Evolutionary conservation across 2,888 invertebrate genomes (phyloP).

Genomic region (Epicampocera succincta): DNA sequence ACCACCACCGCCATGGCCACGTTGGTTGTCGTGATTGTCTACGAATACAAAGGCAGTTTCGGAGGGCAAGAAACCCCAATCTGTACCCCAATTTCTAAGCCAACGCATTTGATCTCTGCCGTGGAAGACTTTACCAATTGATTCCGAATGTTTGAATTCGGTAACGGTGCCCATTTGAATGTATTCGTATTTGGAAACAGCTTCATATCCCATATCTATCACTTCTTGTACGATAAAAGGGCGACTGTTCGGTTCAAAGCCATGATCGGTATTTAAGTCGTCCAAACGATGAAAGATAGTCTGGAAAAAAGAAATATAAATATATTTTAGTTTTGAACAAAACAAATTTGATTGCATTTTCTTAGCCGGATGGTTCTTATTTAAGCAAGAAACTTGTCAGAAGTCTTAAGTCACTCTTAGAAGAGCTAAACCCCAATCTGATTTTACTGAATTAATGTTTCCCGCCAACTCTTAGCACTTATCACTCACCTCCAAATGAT

Average conservation of each 20-base stretch:
- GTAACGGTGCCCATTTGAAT: constrained; percentile 85
- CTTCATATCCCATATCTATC: constrained; percentile 85
- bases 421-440: too few species aligned
- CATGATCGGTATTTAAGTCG: constrained; percentile 85
- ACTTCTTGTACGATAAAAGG: constrained; percentile 90
- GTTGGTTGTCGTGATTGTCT: constrained; percentile 96
- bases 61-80: constrained; percentile 86
- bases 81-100: constrained; percentile 85
- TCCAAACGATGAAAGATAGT: constrained; percentile 83
- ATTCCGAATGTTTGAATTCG: constrained; percentile 85
- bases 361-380: too few species aligned
- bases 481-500: constrained; percentile 84
- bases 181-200: constrained; percentile 83
- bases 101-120: constrained; percentile 86
- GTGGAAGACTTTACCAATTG: constrained; percentile 83
- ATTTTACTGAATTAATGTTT: too few species aligned
- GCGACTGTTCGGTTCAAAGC: constrained; percentile 85
- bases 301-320: constrained; percentile 33
- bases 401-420: too few species aligned
- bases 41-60: constrained; percentile 89
- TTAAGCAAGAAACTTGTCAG: too few species aligned
- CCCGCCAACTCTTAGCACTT: too few species aligned
- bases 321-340: too few species aligned
- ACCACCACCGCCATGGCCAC: constrained; percentile 86
- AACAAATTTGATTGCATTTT: too few species aligned